Conservation (phyloP, 2,888 invertebrate genomes). For the Tetragonisca angustula region DNA sequence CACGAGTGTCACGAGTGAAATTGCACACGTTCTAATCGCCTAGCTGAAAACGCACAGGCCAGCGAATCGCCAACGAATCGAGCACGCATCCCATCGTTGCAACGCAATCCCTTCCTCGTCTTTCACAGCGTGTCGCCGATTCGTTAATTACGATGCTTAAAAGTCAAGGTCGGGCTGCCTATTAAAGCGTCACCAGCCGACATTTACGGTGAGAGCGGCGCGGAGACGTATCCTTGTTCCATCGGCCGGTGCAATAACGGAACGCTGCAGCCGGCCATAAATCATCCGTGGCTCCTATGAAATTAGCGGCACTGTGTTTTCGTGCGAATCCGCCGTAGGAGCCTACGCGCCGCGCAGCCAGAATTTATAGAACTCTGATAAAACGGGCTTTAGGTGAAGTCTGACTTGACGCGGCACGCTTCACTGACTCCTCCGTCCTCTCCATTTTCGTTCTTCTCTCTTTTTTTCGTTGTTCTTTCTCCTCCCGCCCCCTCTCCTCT, state of each 20-base stretch:
- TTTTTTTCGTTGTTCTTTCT: background rate
- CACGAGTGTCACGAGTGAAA: background rate
- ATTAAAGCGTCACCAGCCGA: slow-evolving; percentile 50
- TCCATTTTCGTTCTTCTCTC: too few relatives aligned
- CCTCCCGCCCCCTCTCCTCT: background rate
- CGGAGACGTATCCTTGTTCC: slow-evolving; percentile 44
- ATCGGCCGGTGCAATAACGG: slow-evolving; percentile 54
- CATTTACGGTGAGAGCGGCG: slow-evolving; percentile 36
- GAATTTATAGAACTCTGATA: slow-evolving; percentile 43
- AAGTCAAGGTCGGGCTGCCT: slow-evolving; percentile 51
- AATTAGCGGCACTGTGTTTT: slow-evolving; percentile 52
- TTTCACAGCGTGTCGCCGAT: background rate
- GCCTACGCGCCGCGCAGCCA: slow-evolving; percentile 8
- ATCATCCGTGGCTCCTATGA: slow-evolving; percentile 50
- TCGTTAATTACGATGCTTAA: slow-evolving; percentile 41
- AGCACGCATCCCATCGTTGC: background rate
- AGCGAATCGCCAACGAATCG: background rate
- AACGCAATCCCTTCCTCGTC: background rate
- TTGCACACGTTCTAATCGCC: background rate
- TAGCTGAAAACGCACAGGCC: background rate
- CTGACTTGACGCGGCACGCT: slow-evolving; percentile 36
- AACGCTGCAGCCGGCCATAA: slow-evolving; percentile 53
- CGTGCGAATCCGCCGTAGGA: slow-evolving; percentile 35
- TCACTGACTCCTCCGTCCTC: slow-evolving; percentile 3
- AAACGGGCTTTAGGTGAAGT: slow-evolving; percentile 38